Base-by-base conservation (phyloP, 2,888 invertebrate genomes). In the Cosmia pyralina region DNA sequence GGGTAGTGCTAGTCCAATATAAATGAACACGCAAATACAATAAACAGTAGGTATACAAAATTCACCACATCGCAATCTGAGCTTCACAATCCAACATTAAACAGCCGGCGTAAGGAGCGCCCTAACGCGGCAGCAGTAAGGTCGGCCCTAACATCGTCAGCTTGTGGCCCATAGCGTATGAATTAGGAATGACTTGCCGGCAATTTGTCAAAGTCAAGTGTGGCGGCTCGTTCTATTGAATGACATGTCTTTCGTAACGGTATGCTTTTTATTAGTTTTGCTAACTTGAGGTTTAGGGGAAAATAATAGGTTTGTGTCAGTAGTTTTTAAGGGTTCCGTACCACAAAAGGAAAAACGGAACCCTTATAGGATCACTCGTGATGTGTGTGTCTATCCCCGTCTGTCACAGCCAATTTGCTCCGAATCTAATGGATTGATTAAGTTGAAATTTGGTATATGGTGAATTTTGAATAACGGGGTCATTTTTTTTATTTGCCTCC, bases 161-260 rank as follows among this genome's bases (percentile, higher is more conserved):
- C 76, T 65, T 11, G 69, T 55, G 72, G 58, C 62, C 72, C 69
- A 65, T 67, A 73, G 50, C 72, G 60, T 79, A 75, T 82, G 85
- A 86, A 84, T 84, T 77, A 86, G 46, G 65, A 79, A 85, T 73
- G 74, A 79, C 72, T 73, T 55, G 69, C 19, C 68, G 59, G 60
- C 75, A 77, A 87, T 87, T 81, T 87, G 87, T 85, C 85, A 83
- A 63, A 62, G 81, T 85, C 85, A 69, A 60, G 34, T 13, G 46
- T 66, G 76, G 66, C 70, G 64, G 48, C 69, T 85, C 75, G 74
- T 85, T 80, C 77, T 73, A 44, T 55, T 64, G 60, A 72, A 72
- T 74, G 85, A 74, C 77, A 64, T 60, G 71, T 82, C 77, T 65
- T 82, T 77, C 55, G 69, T 28, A 73, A 79, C 53, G 57, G 15